Evolutionary conservation across 2,888 invertebrate species (phyloP).

Genomic region (Drymonia ruficornis): DNA sequence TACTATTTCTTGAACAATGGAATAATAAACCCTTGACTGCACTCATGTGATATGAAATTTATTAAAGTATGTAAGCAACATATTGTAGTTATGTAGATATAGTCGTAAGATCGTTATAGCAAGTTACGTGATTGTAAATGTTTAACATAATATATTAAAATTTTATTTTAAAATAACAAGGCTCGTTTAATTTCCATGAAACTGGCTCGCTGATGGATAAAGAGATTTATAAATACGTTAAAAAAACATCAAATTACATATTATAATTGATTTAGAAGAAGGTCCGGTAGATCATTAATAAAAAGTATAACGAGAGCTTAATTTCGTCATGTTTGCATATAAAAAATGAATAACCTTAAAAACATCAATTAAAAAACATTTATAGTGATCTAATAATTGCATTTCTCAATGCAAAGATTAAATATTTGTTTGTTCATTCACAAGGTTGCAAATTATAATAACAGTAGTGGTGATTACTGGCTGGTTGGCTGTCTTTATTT

Average conservation of each 20-base stretch:
- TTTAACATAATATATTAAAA: slow-evolving; percentile 32
- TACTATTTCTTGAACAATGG: no score
- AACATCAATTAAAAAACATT: slow-evolving; percentile 39
- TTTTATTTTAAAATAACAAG: slow-evolving; percentile 24
- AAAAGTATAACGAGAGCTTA: not conserved
- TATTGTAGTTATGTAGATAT: slow-evolving; percentile 8
- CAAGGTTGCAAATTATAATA: slow-evolving; percentile 36
- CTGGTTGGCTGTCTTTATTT: slow-evolving; percentile 36
- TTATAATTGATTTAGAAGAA: not conserved
- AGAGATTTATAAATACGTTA: not conserved
- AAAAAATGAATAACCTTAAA: slow-evolving; percentile 1
- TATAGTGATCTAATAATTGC: slow-evolving; percentile 38
- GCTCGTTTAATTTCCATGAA: slow-evolving; percentile 30
- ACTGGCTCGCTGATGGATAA: not conserved
- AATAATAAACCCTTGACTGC: no score
- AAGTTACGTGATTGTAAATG: no score
- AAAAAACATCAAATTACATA: no score
- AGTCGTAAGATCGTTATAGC: slow-evolving; percentile 17
- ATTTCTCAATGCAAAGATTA: slow-evolving; percentile 30
- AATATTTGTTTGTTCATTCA: slow-evolving; percentile 29
- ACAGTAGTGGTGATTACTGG: slow-evolving; percentile 32
- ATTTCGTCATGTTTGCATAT: slow-evolving; percentile 1
- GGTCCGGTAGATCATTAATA: not conserved
- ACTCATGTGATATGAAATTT: no score
- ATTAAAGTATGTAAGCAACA: not conserved